phyloP scores from a whole-genome alignment of 2,113 vertebrate species.

The Dromiciops gliroides region DNA sequence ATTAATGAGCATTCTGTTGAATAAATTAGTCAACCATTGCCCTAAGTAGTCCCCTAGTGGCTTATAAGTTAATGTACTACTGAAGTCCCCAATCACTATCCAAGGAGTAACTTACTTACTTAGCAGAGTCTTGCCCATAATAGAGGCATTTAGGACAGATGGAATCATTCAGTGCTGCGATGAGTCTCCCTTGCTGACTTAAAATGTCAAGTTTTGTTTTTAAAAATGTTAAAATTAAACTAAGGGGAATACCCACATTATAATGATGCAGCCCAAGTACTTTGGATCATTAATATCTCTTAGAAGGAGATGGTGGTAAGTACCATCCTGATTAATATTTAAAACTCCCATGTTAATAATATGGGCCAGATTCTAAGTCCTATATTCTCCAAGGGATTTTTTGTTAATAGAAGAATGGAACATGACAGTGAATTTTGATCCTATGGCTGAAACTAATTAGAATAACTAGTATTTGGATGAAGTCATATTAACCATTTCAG shows the following conservation, averaged over 20 bases:
- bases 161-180: constrained; percentile 49
- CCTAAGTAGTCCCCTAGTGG: constrained; percentile 49
- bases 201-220: constrained; percentile 76
- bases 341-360: constrained; percentile 33
- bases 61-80: constrained; percentile 55
- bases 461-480: not conserved
- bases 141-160: constrained; percentile 63
- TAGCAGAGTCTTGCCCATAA: constrained; percentile 59
- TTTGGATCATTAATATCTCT: constrained; percentile 66
- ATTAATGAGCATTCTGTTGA: constrained; percentile 41
- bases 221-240: constrained; percentile 74
- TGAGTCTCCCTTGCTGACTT: constrained; percentile 64
- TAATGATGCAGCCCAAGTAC: constrained; percentile 51
- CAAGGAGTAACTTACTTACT: constrained; percentile 54
- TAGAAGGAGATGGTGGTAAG: constrained; percentile 43
- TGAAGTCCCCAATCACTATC: constrained; percentile 26
- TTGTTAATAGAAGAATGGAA: not conserved
- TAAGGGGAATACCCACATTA: constrained; percentile 63
- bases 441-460: not conserved
- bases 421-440: not conserved
- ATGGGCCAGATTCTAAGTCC: not conserved
- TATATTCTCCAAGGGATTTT: constrained; percentile 39
- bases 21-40: constrained; percentile 60
- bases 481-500: not conserved
- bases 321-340: constrained; percentile 61